phyloP scores from a whole-genome alignment of 2,888 invertebrate genomes.

The Hirtodrosophila cameraria region DNA sequence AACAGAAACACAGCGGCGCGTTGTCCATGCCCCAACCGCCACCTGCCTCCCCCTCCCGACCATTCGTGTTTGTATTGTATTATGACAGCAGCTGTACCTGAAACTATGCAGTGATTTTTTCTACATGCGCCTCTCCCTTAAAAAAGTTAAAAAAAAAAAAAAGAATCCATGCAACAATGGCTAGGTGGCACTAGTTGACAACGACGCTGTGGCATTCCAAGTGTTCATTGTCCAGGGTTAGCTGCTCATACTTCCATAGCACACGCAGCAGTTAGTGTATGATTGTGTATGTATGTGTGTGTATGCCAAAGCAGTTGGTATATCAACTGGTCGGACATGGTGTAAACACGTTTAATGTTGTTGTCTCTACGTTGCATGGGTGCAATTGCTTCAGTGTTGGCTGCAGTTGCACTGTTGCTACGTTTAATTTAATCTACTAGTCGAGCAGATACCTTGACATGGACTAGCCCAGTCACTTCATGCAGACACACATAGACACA shows the following conservation, averaged over 20 bases:
- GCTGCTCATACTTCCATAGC: conserved; percentile 38
- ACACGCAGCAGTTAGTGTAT: conserved; percentile 27
- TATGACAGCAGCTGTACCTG: conserved; percentile 72
- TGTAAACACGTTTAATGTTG: conserved; percentile 80
- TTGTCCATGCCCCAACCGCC: not conserved
- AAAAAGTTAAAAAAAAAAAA: conserved; percentile 72
- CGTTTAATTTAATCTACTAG: conserved; percentile 79
- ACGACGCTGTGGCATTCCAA: conserved; percentile 70
- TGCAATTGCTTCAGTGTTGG: conserved; percentile 25
- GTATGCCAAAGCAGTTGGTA: conserved; percentile 59
- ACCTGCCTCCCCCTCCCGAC: not conserved
- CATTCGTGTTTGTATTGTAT: conserved; percentile 53
- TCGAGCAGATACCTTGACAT: conserved; percentile 76
- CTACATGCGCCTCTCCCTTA: conserved; percentile 28
- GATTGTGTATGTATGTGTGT: conserved; percentile 6
- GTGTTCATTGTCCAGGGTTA: conserved; percentile 70
- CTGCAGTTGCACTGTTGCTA: conserved; percentile 44
- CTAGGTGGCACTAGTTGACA: conserved; percentile 54
- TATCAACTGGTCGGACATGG: conserved; percentile 78
- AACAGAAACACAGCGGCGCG: conserved; percentile 28
- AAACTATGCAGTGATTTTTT: conserved; percentile 69
- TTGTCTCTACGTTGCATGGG: conserved; percentile 42
- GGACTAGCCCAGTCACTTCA: conserved; percentile 44
- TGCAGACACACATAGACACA: not conserved
- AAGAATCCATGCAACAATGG: conserved; percentile 61